phyloP scores from a whole-genome alignment of 1,140 invertebrate species.

The Hyles vespertilio region DNA sequence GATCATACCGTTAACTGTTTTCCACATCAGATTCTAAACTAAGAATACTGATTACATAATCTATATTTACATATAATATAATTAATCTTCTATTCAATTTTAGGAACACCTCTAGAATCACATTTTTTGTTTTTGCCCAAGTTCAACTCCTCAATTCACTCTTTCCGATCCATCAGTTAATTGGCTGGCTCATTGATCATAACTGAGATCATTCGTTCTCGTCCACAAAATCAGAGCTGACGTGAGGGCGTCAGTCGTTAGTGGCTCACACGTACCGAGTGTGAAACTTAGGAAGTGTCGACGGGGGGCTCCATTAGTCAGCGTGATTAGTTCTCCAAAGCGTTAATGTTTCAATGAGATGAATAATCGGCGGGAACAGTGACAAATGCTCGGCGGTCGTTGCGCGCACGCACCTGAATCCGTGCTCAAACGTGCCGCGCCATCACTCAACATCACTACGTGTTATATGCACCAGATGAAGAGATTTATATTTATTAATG shows the following conservation, averaged over 20 bases:
- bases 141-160: neutral
- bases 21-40: no score
- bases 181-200: slow-evolving; percentile 28
- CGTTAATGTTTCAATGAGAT: slow-evolving; percentile 74
- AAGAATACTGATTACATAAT: no score
- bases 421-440: slow-evolving; percentile 58
- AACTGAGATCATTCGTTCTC: slow-evolving; percentile 36
- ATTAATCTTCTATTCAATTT: no score
- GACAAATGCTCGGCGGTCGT: slow-evolving; percentile 60
- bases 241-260: slow-evolving; percentile 27
- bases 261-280: slow-evolving; percentile 37
- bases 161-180: slow-evolving; percentile 14
- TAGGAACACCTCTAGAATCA: no score
- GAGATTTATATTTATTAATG: slow-evolving; percentile 69
- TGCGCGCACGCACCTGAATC: slow-evolving; percentile 62
- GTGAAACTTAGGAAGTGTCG: slow-evolving; percentile 67
- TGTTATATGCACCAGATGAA: slow-evolving; percentile 60
- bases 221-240: slow-evolving; percentile 33
- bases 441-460: slow-evolving; percentile 56
- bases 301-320: slow-evolving; percentile 72
- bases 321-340: slow-evolving; percentile 68
- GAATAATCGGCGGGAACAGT: slow-evolving; percentile 69
- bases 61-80: no score
- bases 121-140: no score
- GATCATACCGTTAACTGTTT: no score